Percentiles rank a stretch among this genome's conserved stretches.
Conservation (phyloP, 1,140 invertebrate genomes). For the Vanessa tameamea region DNA sequence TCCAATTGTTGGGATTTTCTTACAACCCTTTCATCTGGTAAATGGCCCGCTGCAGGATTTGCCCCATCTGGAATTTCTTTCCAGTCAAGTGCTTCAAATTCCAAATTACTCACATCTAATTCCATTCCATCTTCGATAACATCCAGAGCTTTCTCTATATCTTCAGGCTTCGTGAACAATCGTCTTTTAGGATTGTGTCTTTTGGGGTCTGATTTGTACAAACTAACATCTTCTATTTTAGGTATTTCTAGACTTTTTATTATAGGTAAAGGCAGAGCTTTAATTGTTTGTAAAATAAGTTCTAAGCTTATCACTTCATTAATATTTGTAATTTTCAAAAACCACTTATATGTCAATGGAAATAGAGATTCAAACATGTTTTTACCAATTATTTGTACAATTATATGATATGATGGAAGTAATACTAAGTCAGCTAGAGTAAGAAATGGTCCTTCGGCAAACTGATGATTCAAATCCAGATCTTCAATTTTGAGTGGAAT, state of each 20-base stretch:
- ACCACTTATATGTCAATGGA: constrained; percentile 87
- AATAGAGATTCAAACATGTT: constrained; percentile 79
- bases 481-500: constrained; percentile 77
- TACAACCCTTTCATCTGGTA: constrained; percentile 87
- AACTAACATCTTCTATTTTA: constrained; percentile 82
- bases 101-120: constrained; percentile 62
- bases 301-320: constrained; percentile 56
- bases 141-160: constrained; percentile 85
- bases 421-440: constrained; percentile 93
- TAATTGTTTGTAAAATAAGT: constrained; percentile 42
- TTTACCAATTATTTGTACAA: constrained; percentile 81
- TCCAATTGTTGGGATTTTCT: constrained; percentile 95
- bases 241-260: constrained; percentile 52
- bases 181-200: constrained; percentile 87
- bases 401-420: constrained; percentile 85
- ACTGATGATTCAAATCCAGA: constrained; percentile 85
- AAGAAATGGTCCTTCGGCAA: constrained; percentile 91
- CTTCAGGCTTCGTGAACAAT: constrained; percentile 87
- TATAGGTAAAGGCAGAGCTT: constrained; percentile 25
- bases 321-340: constrained; percentile 76
- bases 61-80: constrained; percentile 84
- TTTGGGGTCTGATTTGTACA: constrained; percentile 90
- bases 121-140: constrained; percentile 61
- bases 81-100: constrained; percentile 80
- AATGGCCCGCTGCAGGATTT: constrained; percentile 87